Conservation (phyloP, 2,113 vertebrate genomes). For the Cyprinodon tularosa region DNA sequence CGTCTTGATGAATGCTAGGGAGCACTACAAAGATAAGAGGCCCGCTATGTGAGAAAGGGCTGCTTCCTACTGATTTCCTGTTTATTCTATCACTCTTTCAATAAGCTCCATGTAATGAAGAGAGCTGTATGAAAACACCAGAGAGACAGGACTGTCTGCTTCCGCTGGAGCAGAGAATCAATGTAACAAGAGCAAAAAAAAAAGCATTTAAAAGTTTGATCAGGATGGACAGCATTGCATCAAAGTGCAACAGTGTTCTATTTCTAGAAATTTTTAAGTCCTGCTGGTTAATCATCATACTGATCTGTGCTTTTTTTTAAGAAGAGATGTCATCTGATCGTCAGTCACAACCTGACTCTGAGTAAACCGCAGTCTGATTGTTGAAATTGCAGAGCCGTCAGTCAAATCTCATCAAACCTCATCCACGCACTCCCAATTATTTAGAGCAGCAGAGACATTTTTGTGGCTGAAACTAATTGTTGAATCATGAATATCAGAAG, state of each 20-base stretch:
- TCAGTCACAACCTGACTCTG: background rate
- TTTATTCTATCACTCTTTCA: conserved; percentile 43
- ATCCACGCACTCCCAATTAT: background rate
- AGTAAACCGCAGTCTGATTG: background rate
- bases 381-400: background rate
- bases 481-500: background rate
- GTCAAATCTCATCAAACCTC: background rate
- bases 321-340: background rate
- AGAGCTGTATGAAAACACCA: conserved; percentile 15
- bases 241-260: background rate
- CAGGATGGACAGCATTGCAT: background rate
- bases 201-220: background rate
- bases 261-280: background rate
- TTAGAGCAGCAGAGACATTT: background rate
- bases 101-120: conserved; percentile 39
- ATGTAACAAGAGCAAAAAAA: background rate
- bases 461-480: background rate
- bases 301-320: background rate
- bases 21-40: conserved; percentile 34
- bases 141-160: conserved; percentile 8
- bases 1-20: conserved; percentile 27
- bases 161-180: conserved; percentile 11
- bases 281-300: background rate
- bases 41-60: conserved; percentile 14
- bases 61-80: conserved; percentile 43